Evolutionary conservation across 2,888 invertebrate genomes (phyloP).

Genomic region (Mongoloraphidia duomilia): DNA sequence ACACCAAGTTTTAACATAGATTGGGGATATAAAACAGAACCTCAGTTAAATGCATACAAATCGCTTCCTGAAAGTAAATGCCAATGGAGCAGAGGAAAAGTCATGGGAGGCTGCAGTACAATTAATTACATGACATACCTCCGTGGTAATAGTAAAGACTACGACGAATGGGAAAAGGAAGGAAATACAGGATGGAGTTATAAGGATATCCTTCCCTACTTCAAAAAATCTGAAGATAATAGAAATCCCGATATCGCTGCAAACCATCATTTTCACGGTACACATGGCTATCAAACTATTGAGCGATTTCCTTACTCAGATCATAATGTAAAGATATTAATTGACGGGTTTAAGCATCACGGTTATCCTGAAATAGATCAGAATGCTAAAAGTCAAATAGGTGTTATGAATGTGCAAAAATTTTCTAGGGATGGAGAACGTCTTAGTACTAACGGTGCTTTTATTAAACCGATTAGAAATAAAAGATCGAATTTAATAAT

Average conservation of each 20-base stretch:
- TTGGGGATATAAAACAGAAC: conserved; percentile 39
- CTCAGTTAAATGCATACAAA: conserved; percentile 31
- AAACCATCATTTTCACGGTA: background rate
- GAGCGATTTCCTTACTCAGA: background rate
- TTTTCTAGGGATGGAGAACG: background rate
- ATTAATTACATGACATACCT: background rate
- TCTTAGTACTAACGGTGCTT: background rate
- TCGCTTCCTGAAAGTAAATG: conserved; percentile 69
- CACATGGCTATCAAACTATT: background rate
- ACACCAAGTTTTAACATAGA: conserved; percentile 60
- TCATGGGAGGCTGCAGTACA: background rate
- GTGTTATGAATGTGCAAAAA: background rate
- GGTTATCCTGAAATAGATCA: background rate
- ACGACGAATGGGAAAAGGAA: background rate
- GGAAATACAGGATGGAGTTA: conserved; percentile 3
- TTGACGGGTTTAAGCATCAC: background rate
- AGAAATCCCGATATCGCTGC: background rate
- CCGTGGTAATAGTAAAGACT: background rate
- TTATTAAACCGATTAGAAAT: background rate
- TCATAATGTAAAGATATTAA: background rate
- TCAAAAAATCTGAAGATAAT: background rate
- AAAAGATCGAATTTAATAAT: conserved; percentile 1
- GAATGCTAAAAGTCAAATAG: background rate
- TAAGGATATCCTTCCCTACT: conserved; percentile 6
- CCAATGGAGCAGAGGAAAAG: conserved; percentile 76